Conservation (phyloP, 2,113 vertebrate genomes). For the Ardeotis arabs region DNA sequence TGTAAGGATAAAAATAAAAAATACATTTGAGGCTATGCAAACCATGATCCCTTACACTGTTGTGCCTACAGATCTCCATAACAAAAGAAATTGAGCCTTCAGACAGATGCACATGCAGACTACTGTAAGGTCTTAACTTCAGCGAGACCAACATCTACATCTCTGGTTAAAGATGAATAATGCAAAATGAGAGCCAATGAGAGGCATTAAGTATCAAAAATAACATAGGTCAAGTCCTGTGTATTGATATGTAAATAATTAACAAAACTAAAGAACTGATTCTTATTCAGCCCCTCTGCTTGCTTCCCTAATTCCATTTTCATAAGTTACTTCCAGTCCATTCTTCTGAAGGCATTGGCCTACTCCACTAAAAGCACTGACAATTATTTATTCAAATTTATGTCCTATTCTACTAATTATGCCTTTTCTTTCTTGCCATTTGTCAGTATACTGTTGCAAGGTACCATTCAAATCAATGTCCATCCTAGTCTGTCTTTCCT, state of each 20-base stretch:
- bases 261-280: background rate
- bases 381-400: background rate
- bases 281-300: too few relatives aligned
- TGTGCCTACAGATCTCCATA: background rate
- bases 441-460: background rate
- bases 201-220: background rate
- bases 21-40: background rate
- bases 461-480: background rate
- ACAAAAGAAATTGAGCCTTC: background rate
- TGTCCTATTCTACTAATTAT: background rate
- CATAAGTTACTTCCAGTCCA: background rate
- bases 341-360: background rate
- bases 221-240: background rate
- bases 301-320: background rate
- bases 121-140: background rate
- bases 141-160: background rate
- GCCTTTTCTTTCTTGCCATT: background rate
- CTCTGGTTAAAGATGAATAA: background rate
- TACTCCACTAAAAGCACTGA: background rate
- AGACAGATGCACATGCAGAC: rapidly evolving
- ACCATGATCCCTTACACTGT: background rate
- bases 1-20: background rate
- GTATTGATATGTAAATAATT: background rate
- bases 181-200: background rate
- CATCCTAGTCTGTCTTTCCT: background rate